phyloP scores from a whole-genome alignment of 37 sponge, comb jelly and placozoan species.

The Cliona cf. orientalis region DNA sequence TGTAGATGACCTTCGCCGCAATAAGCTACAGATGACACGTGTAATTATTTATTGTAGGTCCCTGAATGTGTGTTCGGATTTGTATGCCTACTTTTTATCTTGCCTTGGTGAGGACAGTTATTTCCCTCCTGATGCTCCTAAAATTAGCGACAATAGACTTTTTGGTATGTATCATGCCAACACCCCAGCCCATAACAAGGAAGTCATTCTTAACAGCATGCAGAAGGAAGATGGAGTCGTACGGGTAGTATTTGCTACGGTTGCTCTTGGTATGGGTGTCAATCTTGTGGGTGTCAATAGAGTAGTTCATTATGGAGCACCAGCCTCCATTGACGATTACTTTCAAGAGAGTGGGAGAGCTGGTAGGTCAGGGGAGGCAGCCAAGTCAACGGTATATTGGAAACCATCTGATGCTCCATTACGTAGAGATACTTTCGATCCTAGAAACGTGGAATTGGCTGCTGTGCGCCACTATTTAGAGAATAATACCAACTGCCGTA shows the following conservation, averaged over 20 bases:
- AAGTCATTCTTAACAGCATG: conserved; percentile 42
- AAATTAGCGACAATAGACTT: conserved; percentile 29
- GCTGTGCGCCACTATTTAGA: conserved; percentile 35
- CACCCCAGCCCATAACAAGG: conserved; percentile 40
- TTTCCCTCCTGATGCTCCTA: conserved; percentile 37
- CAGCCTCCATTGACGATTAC: conserved; percentile 41
- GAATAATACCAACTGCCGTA: conserved; percentile 18
- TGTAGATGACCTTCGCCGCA: background rate
- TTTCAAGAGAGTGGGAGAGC: conserved; percentile 32
- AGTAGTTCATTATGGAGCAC: conserved; percentile 56
- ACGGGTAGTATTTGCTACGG: conserved; percentile 65
- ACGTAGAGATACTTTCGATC: background rate
- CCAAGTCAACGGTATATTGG: conserved; percentile 51
- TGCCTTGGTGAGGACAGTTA: conserved; percentile 16
- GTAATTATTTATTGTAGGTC: conserved; percentile 50
- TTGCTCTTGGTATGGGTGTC: conserved; percentile 62
- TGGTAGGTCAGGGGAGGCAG: conserved; percentile 29
- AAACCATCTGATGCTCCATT: conserved; percentile 34
- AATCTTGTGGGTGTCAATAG: conserved; percentile 22
- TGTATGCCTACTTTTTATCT: conserved; percentile 38
- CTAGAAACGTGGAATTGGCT: background rate
- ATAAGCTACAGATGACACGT: background rate
- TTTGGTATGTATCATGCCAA: conserved; percentile 55
- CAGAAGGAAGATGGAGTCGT: conserved; percentile 34
- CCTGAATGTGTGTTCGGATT: conserved; percentile 46